Percentiles rank a stretch among this genome's conserved stretches.
These are phyloP conservation scores for Acinonyx jubatus DNA, from an alignment of 2,113 vertebrate genomes.

Conservation along the genomic window DNA sequence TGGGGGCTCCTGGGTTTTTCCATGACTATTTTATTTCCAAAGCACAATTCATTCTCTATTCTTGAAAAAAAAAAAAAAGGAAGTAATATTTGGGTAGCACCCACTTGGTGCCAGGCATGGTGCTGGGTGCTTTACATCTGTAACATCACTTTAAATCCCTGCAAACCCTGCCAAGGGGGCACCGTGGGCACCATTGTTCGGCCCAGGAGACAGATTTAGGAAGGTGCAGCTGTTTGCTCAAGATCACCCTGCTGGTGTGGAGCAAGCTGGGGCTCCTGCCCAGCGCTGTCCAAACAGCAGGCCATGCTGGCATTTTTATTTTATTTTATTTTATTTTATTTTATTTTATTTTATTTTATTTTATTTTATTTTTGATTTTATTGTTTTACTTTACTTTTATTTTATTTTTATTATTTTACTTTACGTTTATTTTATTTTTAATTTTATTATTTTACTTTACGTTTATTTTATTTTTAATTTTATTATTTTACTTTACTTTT, in stretches of 20 bases:
- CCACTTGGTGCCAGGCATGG: not conserved
- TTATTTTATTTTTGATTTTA: no score
- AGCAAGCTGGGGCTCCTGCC: not conserved
- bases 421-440: no score
- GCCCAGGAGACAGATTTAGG: not conserved
- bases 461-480: no score
- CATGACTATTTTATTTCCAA: conserved; percentile 37
- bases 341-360: no score
- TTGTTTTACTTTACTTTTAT: not conserved
- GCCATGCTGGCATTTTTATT: not conserved
- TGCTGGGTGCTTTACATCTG: not conserved
- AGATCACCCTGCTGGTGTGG: not conserved
- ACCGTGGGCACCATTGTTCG: not conserved
- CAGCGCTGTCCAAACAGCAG: not conserved
- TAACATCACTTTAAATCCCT: not conserved
- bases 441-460: no score
- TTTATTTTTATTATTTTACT: no score
- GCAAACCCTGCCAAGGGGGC: not conserved
- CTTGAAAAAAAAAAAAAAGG: not conserved
- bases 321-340: no score
- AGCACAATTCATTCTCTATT: not conserved
- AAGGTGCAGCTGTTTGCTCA: not conserved
- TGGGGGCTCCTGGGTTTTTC: not conserved
- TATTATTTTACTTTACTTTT: no score
- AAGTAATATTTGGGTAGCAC: not conserved